phyloP scores from a whole-genome alignment of 2,888 invertebrate genomes.

The Morinoia aosen region DNA sequence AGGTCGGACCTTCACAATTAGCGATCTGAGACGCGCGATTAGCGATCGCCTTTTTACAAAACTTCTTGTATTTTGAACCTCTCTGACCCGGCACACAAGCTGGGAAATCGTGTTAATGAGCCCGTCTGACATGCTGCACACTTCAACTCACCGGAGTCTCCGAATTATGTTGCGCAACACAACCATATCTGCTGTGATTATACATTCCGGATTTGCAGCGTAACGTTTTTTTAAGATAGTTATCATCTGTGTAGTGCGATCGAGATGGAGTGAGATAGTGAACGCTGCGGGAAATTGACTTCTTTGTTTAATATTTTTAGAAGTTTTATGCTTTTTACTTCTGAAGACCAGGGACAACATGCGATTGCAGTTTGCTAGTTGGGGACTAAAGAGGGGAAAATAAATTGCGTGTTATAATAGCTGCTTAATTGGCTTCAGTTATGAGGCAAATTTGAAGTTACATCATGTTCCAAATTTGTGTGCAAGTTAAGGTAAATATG shows the following conservation, averaged over 20 bases:
- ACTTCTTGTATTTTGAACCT: not conserved
- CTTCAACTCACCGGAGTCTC: not conserved
- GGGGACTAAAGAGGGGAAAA: not conserved
- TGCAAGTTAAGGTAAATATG: not conserved
- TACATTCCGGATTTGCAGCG: not conserved
- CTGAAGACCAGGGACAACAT: not conserved
- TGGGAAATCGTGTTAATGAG: not conserved
- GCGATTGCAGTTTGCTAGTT: not conserved
- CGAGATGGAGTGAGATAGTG: not conserved
- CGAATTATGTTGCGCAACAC: not conserved
- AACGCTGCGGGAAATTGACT: not conserved
- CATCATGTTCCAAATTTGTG: not conserved
- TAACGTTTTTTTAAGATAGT: not conserved
- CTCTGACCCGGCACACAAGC: not conserved
- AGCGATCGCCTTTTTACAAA: not conserved
- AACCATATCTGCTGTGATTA: not conserved
- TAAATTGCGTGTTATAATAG: not conserved
- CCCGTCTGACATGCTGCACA: not conserved
- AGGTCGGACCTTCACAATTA: conserved; percentile 23
- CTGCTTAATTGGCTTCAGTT: not conserved
- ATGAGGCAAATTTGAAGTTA: not conserved
- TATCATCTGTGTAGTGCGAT: not conserved
- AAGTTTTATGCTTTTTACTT: not conserved
- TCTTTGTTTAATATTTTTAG: not conserved
- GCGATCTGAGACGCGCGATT: conserved; percentile 45